These are phyloP conservation scores for Gavia stellata DNA, from an alignment of 2,113 vertebrate species.

Conservation along the genomic window DNA sequence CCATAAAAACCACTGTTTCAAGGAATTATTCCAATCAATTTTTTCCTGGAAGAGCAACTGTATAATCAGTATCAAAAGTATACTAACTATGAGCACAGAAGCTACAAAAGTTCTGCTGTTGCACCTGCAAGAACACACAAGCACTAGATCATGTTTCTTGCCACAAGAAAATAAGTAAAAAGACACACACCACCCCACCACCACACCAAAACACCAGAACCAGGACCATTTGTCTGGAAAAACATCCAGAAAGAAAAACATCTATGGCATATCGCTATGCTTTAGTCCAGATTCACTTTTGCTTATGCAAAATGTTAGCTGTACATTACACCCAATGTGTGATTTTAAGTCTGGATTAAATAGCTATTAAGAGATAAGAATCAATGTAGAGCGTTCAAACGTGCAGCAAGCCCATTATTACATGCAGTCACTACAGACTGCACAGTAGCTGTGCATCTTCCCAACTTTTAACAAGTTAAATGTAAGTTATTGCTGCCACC, in stretches of 20 bases:
- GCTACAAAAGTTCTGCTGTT: background rate
- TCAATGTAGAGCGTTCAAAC: background rate
- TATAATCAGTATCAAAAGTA: background rate
- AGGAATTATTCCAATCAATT: background rate
- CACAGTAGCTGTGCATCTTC: background rate
- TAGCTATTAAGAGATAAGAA: background rate
- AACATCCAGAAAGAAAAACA: background rate
- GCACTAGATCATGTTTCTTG: background rate
- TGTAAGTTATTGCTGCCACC: slow-evolving; percentile 58
- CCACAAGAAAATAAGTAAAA: background rate
- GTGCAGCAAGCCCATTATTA: background rate
- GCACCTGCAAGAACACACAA: background rate
- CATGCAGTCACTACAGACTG: background rate
- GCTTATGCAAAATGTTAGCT: background rate
- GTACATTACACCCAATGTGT: background rate
- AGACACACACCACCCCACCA: background rate
- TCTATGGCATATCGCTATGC: background rate
- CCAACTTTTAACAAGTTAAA: background rate
- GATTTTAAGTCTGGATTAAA: slow-evolving; percentile 47
- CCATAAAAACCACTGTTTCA: background rate
- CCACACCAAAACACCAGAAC: background rate
- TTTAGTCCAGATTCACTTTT: background rate
- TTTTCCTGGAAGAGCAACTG: background rate
- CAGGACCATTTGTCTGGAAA: background rate
- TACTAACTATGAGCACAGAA: background rate